A percentile compares a stretch with the other conserved stretches of the same genome.
These are phyloP conservation scores for Limnephilus auricula DNA, from an alignment of 2,888 invertebrate species.

Conservation along the genomic window DNA sequence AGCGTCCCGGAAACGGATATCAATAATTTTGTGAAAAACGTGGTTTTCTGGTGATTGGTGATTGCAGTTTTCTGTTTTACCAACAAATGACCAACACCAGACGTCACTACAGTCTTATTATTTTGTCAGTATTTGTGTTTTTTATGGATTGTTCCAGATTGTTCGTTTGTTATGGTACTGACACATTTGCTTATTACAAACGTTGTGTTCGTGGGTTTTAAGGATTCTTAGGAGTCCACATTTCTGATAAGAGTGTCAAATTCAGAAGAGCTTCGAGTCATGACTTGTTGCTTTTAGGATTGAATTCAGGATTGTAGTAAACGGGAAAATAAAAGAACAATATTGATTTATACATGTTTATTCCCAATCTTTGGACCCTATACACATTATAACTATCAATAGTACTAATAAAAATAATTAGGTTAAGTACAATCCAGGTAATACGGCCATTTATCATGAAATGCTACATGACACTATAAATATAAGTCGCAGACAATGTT, in stretches of 20 bases:
- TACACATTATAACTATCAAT: conserved; percentile 83
- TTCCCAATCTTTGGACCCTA: conserved; percentile 87
- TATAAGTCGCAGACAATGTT: background rate
- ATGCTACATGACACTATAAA: conserved; percentile 70
- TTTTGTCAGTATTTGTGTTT: no score
- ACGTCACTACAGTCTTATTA: no score
- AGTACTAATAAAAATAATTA: conserved; percentile 69
- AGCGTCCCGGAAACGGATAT: background rate
- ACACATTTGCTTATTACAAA: no score
- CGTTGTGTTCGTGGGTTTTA: background rate
- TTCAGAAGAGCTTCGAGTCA: background rate
- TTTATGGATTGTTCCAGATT: no score
- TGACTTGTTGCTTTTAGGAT: background rate
- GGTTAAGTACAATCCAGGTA: conserved; percentile 74
- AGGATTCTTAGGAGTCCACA: background rate
- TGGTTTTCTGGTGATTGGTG: no score
- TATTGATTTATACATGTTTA: conserved; percentile 81
- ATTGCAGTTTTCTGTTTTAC: background rate
- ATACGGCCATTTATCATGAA: conserved; percentile 74
- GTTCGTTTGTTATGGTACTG: no score
- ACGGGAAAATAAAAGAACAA: conserved; percentile 59
- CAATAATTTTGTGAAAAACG: background rate
- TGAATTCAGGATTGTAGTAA: background rate
- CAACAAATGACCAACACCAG: no score
- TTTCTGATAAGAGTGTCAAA: background rate